Evolutionary conservation across 1,140 invertebrate genomes (phyloP).

Genomic region (Panagrolaimus sp.): DNA sequence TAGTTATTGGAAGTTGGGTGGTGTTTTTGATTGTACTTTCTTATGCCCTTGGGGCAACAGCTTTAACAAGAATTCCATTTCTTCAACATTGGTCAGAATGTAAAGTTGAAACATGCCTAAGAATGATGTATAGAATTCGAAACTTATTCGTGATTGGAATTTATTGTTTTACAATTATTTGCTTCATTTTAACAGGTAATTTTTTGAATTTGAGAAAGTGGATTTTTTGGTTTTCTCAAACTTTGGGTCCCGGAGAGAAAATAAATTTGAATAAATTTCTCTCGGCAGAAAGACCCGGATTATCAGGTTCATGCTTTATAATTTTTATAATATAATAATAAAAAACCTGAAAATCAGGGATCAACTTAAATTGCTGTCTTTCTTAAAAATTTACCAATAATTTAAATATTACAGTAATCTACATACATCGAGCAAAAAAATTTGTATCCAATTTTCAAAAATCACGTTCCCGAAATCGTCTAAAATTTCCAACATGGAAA

Average conservation of each 20-base stretch:
- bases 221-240: too few relatives aligned
- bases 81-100: constrained; percentile 38
- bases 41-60: constrained; percentile 24
- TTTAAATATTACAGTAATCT: not conserved
- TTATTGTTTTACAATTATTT: constrained; percentile 32
- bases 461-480: constrained; percentile 7
- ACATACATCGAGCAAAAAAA: not conserved
- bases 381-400: too few relatives aligned
- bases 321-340: too few relatives aligned
- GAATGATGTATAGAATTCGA: constrained; percentile 32
- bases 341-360: too few relatives aligned
- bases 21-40: constrained; percentile 27
- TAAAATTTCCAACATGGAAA: constrained; percentile 47
- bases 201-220: too few relatives aligned
- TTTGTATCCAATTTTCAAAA: not conserved
- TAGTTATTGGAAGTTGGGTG: constrained; percentile 35
- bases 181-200: constrained; percentile 34
- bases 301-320: too few relatives aligned
- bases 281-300: too few relatives aligned
- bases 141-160: constrained; percentile 26
- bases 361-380: too few relatives aligned
- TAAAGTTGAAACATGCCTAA: constrained; percentile 31
- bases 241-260: too few relatives aligned
- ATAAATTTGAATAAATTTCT: too few relatives aligned
- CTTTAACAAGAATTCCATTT: constrained; percentile 26